Evolutionary conservation across 2,888 invertebrate species (phyloP).

Genomic region (Euphydryas editha): DNA sequence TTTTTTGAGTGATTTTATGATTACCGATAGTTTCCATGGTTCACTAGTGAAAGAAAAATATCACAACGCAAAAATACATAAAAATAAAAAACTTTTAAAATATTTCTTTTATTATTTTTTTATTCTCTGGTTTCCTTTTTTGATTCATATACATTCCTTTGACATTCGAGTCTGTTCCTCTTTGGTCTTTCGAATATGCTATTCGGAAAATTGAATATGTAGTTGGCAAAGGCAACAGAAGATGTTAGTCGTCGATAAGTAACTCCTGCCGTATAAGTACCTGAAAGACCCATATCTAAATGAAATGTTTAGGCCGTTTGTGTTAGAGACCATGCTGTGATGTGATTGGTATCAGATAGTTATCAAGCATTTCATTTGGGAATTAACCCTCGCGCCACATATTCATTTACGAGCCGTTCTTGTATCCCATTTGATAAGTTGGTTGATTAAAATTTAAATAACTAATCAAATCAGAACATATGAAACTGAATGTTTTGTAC

Average conservation of each 20-base stretch:
- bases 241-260: constrained; percentile 55
- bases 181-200: constrained; percentile 38
- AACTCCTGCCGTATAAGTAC: constrained; percentile 52
- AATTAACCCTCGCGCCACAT: constrained; percentile 53
- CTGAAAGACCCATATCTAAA: constrained; percentile 58
- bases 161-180: constrained; percentile 14
- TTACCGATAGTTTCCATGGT: too few species aligned
- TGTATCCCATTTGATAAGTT: constrained; percentile 13
- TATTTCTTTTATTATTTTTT: too few species aligned
- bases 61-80: too few species aligned
- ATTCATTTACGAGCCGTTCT: constrained; percentile 31
- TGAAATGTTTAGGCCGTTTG: constrained; percentile 61
- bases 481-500: background rate
- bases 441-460: constrained; percentile 16
- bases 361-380: constrained; percentile 69
- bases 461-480: background rate
- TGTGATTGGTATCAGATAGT: constrained; percentile 70
- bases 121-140: too few species aligned
- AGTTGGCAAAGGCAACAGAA: constrained; percentile 47
- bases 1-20: too few species aligned
- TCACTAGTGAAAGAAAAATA: too few species aligned
- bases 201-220: constrained; percentile 43
- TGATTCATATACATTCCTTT: background rate
- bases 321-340: constrained; percentile 71
- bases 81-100: too few species aligned